Evolutionary conservation across 2,888 invertebrate species (phyloP).

Genomic region (Coenonympha arcania): DNA sequence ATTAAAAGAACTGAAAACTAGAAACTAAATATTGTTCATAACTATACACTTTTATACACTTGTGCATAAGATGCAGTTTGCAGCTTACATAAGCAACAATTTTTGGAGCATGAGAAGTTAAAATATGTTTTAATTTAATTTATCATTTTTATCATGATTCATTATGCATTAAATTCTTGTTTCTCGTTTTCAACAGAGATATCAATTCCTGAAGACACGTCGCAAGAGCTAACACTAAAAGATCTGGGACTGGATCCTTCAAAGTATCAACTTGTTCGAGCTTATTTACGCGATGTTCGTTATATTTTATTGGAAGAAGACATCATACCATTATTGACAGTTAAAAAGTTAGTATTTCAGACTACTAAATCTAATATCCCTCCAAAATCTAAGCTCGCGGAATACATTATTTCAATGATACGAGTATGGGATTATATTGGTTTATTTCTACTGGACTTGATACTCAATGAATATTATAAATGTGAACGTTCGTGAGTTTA

Average conservation of each 20-base stretch:
- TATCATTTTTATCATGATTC: no score
- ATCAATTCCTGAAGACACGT: slow-evolving; percentile 18
- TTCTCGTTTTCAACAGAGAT: slow-evolving; percentile 22
- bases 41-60: no score
- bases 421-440: no score
- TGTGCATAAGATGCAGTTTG: no score
- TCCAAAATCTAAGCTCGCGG: background rate
- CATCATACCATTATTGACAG: slow-evolving; percentile 23
- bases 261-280: slow-evolving; percentile 22
- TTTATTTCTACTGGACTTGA: no score
- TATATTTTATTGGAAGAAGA: slow-evolving; percentile 24
- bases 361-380: background rate
- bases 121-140: no score
- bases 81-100: no score
- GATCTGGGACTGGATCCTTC: slow-evolving; percentile 28
- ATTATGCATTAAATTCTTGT: background rate
- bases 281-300: slow-evolving; percentile 25
- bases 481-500: no score
- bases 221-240: slow-evolving; percentile 22
- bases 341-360: slow-evolving; percentile 28
- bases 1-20: no score
- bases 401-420: background rate
- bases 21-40: no score
- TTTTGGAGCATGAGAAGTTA: no score
- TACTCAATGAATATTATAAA: no score